Conservation (phyloP, 2,888 invertebrate species). For the Acanthosoma haemorrhoidale region DNA sequence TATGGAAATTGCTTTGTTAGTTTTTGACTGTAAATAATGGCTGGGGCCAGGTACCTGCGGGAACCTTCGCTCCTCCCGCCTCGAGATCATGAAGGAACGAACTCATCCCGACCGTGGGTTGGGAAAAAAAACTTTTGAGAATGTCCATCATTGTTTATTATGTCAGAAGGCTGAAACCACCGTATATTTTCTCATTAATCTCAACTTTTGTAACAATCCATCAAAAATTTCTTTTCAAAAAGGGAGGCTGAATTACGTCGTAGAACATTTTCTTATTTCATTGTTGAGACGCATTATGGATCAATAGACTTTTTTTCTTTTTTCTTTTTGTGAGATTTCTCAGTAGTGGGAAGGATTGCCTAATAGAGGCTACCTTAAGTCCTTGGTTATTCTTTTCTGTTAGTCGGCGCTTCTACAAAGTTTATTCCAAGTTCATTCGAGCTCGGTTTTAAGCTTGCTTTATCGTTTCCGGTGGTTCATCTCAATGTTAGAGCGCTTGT, state of each 20-base stretch:
- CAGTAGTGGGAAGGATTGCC: neutral
- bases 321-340: neutral
- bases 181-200: constrained; percentile 1
- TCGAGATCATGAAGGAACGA: neutral
- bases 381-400: neutral
- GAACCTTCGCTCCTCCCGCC: neutral
- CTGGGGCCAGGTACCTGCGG: too few species aligned
- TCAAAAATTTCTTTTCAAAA: constrained; percentile 1
- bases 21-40: too few species aligned
- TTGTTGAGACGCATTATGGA: neutral
- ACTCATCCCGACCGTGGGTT: neutral
- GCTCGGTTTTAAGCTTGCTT: neutral
- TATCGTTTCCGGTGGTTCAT: neutral
- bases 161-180: neutral
- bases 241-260: neutral
- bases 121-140: neutral
- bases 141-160: constrained; percentile 9
- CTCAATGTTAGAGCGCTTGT: neutral
- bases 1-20: too few species aligned
- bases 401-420: neutral
- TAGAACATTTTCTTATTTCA: neutral
- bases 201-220: neutral
- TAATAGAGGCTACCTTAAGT: neutral
- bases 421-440: neutral
- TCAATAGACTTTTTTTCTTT: neutral